Base-by-base conservation (phyloP, 1,140 invertebrate genomes). In the Drosophila orena region DNA sequence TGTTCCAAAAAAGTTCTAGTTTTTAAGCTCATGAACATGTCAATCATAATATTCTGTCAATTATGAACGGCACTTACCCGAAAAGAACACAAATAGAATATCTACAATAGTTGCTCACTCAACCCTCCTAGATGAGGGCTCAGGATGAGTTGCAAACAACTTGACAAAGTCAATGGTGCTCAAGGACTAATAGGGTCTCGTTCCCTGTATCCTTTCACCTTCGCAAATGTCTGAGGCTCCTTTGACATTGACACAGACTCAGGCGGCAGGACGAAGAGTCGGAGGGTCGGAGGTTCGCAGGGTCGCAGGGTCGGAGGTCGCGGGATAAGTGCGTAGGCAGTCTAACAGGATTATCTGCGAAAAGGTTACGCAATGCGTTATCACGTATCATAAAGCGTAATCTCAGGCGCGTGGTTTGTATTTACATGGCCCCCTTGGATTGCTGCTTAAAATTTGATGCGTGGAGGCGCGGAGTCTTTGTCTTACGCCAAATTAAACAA, bases 321-420 rank as follows among this genome's bases (percentile, higher is more conserved):
- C 6, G n/a, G 30, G 34, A 44, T 56, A 47, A 57, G 61, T 77
- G 56, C 59, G 46, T 71, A 55, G 68, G 47, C 65, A 58, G 77
- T 66, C 72, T 88, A 83, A 88, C 83, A 65, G 71, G 83, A 88
- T 89, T 89, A 89, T 89, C 84, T 89, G 73, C 57, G 79, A 88
- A 88, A 83, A 83, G 83, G 83, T 84, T 88, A 89, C 79, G 84
- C 79, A 83, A 88, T 88, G 84, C 84, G 84, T 84, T 88, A 88
- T 88, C 84, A 88, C 84, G 84, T 88, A 89, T 89, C 84, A 88
- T 88, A 88, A 88, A 88, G 84, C 84, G 84, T 80, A 84, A 89
- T 84, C 85, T 89, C 68, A 37, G 64, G 83, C 79, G 84, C 84
- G 84, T 81, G 84, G 84, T 74, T 79, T 70, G 72, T 77, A 77